These are phyloP conservation scores for Sus cebifrons DNA, from an alignment of 2,797 vertebrate genomes.

Conservation along the genomic window DNA sequence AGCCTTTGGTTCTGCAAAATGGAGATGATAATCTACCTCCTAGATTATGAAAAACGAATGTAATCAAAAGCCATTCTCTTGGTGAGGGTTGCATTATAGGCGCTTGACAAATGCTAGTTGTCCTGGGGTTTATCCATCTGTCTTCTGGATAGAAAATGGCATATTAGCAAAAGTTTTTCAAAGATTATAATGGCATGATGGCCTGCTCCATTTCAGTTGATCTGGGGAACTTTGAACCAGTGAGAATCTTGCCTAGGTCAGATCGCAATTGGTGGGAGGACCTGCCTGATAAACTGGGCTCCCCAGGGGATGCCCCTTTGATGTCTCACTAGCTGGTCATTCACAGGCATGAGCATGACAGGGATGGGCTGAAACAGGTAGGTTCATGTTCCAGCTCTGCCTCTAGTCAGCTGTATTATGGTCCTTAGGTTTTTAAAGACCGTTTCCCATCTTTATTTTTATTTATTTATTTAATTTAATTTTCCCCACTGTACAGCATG, in stretches of 20 bases:
- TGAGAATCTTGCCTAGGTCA: not conserved
- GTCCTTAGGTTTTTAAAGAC: not conserved
- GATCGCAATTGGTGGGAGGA: not conserved
- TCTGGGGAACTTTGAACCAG: not conserved
- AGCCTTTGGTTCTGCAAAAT: constrained; percentile 16
- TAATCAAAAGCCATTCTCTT: not conserved
- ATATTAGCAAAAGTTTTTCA: not conserved
- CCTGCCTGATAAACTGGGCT: not conserved
- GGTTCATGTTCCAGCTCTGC: not conserved
- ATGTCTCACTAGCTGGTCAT: not conserved
- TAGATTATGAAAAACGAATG: not conserved
- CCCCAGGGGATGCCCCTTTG: not conserved
- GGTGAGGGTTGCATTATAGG: not conserved
- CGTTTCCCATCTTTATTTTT: not conserved
- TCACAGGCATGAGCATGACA: not conserved
- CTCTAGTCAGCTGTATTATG: not conserved
- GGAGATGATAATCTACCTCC: not conserved
- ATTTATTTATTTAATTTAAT: too few relatives aligned
- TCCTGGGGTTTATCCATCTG: not conserved
- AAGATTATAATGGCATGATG: not conserved
- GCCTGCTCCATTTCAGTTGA: not conserved
- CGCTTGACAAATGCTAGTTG: not conserved
- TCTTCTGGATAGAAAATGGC: not conserved
- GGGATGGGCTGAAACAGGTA: not conserved
- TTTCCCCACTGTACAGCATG: too few relatives aligned